phyloP scores from a whole-genome alignment of 2,888 invertebrate species.

The Drosophila prostipennis region DNA sequence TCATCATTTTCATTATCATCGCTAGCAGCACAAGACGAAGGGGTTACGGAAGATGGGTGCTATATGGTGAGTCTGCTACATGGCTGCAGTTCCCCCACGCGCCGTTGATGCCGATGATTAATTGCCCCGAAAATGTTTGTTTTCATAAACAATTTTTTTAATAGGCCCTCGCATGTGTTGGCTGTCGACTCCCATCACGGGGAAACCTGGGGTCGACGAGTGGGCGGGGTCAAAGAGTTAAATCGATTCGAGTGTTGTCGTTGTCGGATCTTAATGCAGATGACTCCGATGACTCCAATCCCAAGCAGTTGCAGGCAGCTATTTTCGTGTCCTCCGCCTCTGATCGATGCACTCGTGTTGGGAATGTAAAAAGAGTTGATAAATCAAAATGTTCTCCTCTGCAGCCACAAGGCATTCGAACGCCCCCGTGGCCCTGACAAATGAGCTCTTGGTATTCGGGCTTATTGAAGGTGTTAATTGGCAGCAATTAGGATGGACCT shows the following conservation, averaged over 20 bases:
- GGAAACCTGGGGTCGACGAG: conserved; percentile 27
- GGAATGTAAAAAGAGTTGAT: conserved; percentile 78
- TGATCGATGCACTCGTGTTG: conserved; percentile 69
- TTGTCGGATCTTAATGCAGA: conserved; percentile 64
- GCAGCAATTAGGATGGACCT: conserved; percentile 48
- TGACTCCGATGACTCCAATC: conserved; percentile 64
- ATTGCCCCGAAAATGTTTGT: conserved; percentile 81
- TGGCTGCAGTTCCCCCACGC: conserved; percentile 62
- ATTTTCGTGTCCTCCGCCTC: conserved; percentile 48
- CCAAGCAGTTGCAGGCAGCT: conserved; percentile 21
- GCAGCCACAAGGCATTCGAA: conserved; percentile 27
- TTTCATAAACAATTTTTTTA: conserved; percentile 82
- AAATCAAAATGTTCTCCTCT: conserved; percentile 72
- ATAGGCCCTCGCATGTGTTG: conserved; percentile 66
- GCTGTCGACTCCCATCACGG: conserved; percentile 26
- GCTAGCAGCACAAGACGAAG: conserved; percentile 23
- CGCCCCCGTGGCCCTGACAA: conserved; percentile 61
- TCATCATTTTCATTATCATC: conserved; percentile 38
- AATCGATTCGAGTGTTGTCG: conserved; percentile 72
- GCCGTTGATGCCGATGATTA: conserved; percentile 74
- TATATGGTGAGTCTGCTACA: not conserved
- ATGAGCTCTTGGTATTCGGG: conserved; percentile 44
- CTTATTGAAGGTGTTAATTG: conserved; percentile 70
- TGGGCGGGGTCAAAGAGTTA: conserved; percentile 80
- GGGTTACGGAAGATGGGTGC: conserved; percentile 3